Conservation (phyloP, 2,797 vertebrate species). For the Sebastes cheni region DNA sequence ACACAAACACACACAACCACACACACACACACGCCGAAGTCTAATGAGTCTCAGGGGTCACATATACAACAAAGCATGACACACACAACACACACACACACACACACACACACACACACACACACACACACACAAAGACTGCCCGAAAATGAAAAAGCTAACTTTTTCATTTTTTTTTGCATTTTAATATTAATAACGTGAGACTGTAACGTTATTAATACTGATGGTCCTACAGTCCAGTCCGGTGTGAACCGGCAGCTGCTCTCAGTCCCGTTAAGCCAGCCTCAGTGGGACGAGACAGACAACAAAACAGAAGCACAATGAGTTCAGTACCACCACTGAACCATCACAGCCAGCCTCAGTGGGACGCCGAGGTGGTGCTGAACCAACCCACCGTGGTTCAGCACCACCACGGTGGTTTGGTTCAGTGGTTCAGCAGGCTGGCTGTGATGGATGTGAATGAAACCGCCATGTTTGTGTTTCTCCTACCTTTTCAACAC, state of each 20-base stretch:
- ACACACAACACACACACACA: neutral
- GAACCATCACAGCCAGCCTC: too few species aligned
- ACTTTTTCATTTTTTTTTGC: too few species aligned
- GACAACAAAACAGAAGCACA: neutral
- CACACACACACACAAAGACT: neutral
- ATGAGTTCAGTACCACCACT: neutral
- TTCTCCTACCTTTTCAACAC: conserved; percentile 25
- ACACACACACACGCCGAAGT: neutral
- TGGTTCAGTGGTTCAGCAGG: too few species aligned
- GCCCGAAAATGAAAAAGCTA: neutral
- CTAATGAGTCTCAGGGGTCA: conserved; percentile 6
- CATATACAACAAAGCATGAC: conserved; percentile 8
- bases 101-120: neutral
- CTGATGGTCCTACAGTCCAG: neutral
- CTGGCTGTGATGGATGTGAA: neutral
- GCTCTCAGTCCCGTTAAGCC: neutral
- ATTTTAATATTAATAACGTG: too few species aligned
- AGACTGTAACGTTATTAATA: too few species aligned
- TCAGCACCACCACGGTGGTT: too few species aligned
- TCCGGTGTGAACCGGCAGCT: neutral
- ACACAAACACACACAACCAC: neutral
- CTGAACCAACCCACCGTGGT: too few species aligned
- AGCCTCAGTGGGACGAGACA: neutral
- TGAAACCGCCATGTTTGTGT: neutral
- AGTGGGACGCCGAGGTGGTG: too few species aligned